Conservation (phyloP, 2,113 vertebrate genomes). For the Strix aluco region DNA sequence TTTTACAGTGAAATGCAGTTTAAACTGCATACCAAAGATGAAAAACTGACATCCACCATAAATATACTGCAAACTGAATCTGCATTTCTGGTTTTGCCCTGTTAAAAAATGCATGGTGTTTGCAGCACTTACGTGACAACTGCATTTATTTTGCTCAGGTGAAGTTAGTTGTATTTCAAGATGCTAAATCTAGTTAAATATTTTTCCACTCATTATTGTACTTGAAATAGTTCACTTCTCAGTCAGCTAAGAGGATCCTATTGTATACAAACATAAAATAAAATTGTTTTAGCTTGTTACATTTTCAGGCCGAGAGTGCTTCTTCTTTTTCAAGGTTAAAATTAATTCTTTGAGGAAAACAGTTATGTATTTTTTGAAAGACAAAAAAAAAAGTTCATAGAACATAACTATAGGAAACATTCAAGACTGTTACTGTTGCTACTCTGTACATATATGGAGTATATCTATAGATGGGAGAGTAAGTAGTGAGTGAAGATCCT, state of each 20-base stretch:
- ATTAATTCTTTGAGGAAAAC: background rate
- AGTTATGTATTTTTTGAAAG: background rate
- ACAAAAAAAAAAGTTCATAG: background rate
- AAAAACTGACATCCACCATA: constrained; percentile 20
- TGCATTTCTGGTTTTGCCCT: background rate
- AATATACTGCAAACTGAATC: background rate
- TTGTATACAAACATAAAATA: background rate
- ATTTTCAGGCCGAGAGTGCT: background rate
- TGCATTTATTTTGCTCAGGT: background rate
- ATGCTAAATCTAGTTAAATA: background rate
- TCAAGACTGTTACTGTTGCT: background rate
- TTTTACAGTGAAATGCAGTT: constrained; percentile 4
- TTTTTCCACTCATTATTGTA: background rate
- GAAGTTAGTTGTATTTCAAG: background rate
- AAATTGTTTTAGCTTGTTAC: background rate
- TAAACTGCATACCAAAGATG: background rate
- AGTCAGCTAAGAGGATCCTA: background rate
- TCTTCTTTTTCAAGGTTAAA: background rate
- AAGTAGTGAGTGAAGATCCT: background rate
- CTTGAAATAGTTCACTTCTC: background rate
- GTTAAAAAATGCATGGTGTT: background rate
- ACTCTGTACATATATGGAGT: background rate
- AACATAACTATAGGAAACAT: background rate
- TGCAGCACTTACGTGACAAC: background rate
- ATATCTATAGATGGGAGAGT: background rate